Evolutionary conservation across 1,140 invertebrate genomes (phyloP), one percentile per base, ranked within the genome.

Genomic region (Oryctes rhinoceros): DNA sequence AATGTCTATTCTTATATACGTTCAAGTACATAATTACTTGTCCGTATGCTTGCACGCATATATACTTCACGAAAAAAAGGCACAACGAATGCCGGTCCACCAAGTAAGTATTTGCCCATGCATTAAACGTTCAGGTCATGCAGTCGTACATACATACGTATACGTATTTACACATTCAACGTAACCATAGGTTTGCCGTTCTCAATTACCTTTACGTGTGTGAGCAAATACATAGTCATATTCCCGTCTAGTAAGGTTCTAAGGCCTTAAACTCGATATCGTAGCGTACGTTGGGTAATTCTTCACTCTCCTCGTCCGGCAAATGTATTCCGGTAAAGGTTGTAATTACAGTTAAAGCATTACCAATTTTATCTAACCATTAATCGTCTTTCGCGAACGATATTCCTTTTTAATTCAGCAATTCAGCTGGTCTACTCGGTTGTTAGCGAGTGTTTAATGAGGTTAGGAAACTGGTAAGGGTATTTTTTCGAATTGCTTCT

Each of bases 351-450:
- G 65, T 71, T 71, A 37, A 71, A 35, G 18, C 65, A 71, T 71
- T 71, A 71, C 65, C 65, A 37, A 71, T 71, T 71, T 35, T 35
- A 71, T 71, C 65, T 71, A 71, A 71, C 65, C 65, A 71, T 71
- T 71, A 71, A 71, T 71, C 65, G 37, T 71, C 24, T 71, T 71
- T 24, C 65, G 24, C 65, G 7, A 13, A 24, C 20, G 7, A 37
- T 71, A 71, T 24, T 71, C 24, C 65, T 71, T 37, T 71, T 59
- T 59, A 59, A 18, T 59, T 59, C 18, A 44, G 9, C 39, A 44
- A 44, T 44, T 44, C 39, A 44, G 39, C 39, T 44, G 39, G 0
- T 44, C 3, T 44, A 44, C 39, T 44, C 39, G 5, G 39, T 44
- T 44, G 39, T 44, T 44, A 44, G 39, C 39, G 39, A 44, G 39